phyloP scores from a whole-genome alignment of 1,140 invertebrate genomes.

The Caenorhabditis tropicalis region DNA sequence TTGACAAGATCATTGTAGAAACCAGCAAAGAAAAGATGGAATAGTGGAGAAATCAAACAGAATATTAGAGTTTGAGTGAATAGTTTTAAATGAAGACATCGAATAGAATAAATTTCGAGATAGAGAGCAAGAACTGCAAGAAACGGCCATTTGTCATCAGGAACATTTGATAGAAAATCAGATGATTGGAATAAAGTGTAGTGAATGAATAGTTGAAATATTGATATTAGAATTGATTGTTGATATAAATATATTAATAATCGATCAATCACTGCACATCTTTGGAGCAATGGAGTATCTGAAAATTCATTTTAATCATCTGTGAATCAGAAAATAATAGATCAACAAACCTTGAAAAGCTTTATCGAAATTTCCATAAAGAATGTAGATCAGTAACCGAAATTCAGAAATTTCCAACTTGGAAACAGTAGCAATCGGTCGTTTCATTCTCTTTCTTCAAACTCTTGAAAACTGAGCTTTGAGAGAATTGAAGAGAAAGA shows the following conservation, averaged over 20 bases:
- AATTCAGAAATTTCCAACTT: constrained; percentile 37
- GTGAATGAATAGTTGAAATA: constrained; percentile 28
- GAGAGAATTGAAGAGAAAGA: neutral
- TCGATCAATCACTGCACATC: constrained; percentile 28
- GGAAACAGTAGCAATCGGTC: constrained; percentile 27
- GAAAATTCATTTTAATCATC: neutral
- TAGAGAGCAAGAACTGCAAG: neutral
- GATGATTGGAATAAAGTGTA: constrained; percentile 23
- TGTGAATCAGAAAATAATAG: neutral
- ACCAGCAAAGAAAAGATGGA: constrained; percentile 26
- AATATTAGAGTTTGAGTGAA: constrained; percentile 28
- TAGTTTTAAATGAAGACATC: constrained; percentile 10
- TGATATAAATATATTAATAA: constrained; percentile 13
- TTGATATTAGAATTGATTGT: neutral
- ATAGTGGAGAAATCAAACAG: neutral
- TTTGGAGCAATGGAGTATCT: constrained; percentile 18
- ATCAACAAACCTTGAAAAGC: constrained; percentile 10
- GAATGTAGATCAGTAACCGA: neutral
- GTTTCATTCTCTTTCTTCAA: constrained; percentile 19
- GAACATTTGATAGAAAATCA: neutral
- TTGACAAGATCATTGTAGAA: constrained; percentile 23
- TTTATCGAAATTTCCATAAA: constrained; percentile 35
- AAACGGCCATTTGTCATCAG: constrained; percentile 32
- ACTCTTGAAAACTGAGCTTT: neutral
- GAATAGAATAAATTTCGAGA: constrained; percentile 31